These are phyloP conservation scores for Coremacera marginata DNA, from an alignment of 2,888 invertebrate genomes.

Conservation along the genomic window DNA sequence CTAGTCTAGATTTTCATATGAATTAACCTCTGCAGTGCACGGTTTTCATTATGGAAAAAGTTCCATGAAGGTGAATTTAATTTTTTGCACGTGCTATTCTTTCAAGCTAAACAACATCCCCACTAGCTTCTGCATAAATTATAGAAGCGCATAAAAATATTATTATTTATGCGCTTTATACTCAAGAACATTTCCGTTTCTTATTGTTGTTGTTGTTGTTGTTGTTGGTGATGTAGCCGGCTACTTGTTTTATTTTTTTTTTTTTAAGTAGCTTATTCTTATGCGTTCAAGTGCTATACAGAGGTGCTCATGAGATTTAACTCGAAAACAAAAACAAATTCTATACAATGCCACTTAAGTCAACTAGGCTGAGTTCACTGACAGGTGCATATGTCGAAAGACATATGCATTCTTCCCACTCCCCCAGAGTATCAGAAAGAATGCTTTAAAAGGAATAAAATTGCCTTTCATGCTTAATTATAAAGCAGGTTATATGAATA, in stretches of 20 bases:
- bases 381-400: background rate
- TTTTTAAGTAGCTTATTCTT: background rate
- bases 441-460: no score
- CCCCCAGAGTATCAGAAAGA: no score
- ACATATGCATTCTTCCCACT: no score
- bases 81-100: conserved; percentile 2
- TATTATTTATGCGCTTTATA: conserved; percentile 5
- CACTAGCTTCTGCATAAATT: background rate
- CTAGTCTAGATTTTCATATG: background rate
- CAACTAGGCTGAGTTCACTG: background rate
- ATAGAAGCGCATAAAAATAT: background rate
- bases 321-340: background rate
- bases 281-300: conserved; percentile 13
- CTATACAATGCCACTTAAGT: background rate
- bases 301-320: background rate
- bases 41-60: background rate
- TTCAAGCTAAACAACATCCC: no score
- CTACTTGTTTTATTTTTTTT: conserved; percentile 11
- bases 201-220: background rate
- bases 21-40: background rate
- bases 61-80: background rate
- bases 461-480: no score
- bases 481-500: no score
- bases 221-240: background rate
- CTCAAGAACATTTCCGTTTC: conserved; percentile 23